Evolutionary conservation across 2,113 vertebrate genomes (phyloP), one percentile per base, ranked within the genome.

Genomic region (Empidonax alnorum): DNA sequence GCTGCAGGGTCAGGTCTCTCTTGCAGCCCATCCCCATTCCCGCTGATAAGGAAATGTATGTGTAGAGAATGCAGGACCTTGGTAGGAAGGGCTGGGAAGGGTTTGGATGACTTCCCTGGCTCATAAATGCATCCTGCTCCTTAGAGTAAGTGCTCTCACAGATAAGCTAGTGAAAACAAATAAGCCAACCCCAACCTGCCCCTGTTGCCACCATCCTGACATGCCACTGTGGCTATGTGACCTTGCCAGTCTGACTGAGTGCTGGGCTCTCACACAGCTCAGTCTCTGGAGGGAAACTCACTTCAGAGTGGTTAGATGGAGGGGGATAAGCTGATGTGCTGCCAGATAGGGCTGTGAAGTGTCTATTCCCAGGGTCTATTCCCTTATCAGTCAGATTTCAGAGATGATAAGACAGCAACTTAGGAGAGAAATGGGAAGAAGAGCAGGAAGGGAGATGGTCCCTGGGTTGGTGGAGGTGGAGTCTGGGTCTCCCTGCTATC

Each of bases 21-120:
- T 49, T 84, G 87, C 79, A 84, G 55, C 72, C 42, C 14, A 16
- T 63, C 35, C 52, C 55, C 41, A 63, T 84, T 31, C 25, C 35
- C 41, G 49, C 5, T 63, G 72, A 56, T 77, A 77, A 63, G 46
- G 84, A 84, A 77, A 66, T 55, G 50, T 49, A 53, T 2, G 0
- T 84, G 52, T 37, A 27, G 8, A 12, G 66, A 47, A 78, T 84
- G 81, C 61, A 84, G 87, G 66, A 78, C 80, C 80, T 84, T n/a
- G 81, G 84, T 61, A 50, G 55, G 68, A 65, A 87, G 42, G 63
- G 65, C 24, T 8, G 11, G 46, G 47, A 37, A 66, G 39, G 61
- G 11, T 58, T 87, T 94, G 87, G 84, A 71, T 89, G 53, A 44
- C 44, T 96, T 94, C 53, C 84, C 87, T 87, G 71, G 65, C 44